These are phyloP conservation scores for Phalera bucephala DNA, from an alignment of 2,888 invertebrate genomes.

Conservation along the genomic window DNA sequence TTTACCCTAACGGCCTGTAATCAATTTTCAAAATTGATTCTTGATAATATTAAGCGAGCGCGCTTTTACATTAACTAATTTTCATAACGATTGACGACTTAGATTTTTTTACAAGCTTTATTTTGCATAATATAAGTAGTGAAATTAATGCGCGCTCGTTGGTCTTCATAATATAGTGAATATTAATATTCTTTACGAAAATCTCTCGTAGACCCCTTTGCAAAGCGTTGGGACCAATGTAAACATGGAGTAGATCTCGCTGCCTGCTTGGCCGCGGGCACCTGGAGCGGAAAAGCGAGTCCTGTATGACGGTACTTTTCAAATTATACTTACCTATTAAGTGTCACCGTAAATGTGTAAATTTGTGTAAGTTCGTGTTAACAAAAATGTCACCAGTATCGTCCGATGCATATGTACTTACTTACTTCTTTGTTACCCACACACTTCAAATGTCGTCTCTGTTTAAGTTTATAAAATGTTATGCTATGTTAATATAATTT, in stretches of 20 bases:
- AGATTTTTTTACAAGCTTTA: too few relatives aligned
- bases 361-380: slow-evolving; percentile 39
- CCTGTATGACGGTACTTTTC: slow-evolving; percentile 16
- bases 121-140: neutral
- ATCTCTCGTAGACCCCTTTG: slow-evolving; percentile 45
- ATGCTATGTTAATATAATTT: too few relatives aligned
- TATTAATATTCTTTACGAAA: slow-evolving; percentile 9
- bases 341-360: slow-evolving; percentile 19
- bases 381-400: slow-evolving; percentile 53
- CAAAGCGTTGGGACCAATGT: slow-evolving; percentile 74
- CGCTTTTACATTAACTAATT: neutral
- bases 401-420: too few relatives aligned
- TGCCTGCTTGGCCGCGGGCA: slow-evolving; percentile 23
- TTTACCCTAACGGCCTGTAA: slow-evolving; percentile 7
- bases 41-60: neutral
- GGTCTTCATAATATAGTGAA: slow-evolving; percentile 8
- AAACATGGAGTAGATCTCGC: slow-evolving; percentile 39
- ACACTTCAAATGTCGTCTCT: too few relatives aligned
- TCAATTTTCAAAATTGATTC: slow-evolving; percentile 11
- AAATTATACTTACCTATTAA: slow-evolving; percentile 15
- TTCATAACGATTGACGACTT: too few relatives aligned
- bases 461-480: too few relatives aligned
- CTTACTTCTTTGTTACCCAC: too few relatives aligned
- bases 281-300: slow-evolving; percentile 26
- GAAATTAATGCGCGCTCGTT: slow-evolving; percentile 4